phyloP scores from a whole-genome alignment of 1,140 invertebrate species.

The Acyrthosiphon pisum region DNA sequence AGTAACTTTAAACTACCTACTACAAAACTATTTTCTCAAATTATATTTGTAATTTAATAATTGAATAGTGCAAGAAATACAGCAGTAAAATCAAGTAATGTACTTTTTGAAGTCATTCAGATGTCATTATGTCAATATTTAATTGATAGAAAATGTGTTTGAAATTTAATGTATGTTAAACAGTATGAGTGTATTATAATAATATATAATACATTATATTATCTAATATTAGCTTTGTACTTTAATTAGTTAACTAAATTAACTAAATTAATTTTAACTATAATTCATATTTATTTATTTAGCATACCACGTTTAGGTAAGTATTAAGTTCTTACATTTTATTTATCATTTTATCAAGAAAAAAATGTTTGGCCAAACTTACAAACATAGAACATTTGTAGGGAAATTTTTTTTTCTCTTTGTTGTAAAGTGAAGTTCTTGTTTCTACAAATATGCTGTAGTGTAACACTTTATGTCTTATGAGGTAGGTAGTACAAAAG shows the following conservation, averaged over 20 bases:
- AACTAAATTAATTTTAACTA: too few species aligned
- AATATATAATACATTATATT: neutral
- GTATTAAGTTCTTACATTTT: neutral
- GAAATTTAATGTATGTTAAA: neutral
- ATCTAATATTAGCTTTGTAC: neutral
- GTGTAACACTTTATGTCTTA: neutral
- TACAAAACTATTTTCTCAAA: neutral
- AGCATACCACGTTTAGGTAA: neutral
- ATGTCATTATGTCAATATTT: neutral
- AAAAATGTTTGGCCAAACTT: neutral
- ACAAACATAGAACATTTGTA: neutral
- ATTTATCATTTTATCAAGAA: neutral
- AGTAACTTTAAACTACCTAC: neutral
- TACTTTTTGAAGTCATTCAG: neutral
- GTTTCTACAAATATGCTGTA: neutral
- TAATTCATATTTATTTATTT: neutral
- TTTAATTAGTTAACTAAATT: neutral
- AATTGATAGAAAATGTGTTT: neutral
- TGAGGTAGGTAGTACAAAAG: neutral
- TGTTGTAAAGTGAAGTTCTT: neutral
- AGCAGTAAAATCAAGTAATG: neutral
- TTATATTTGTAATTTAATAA: neutral
- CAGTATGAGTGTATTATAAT: neutral
- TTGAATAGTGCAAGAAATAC: neutral
- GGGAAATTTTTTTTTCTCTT: neutral